Evolutionary conservation across 2,888 invertebrate species (phyloP).

Genomic region (Phyllotreta striolata): DNA sequence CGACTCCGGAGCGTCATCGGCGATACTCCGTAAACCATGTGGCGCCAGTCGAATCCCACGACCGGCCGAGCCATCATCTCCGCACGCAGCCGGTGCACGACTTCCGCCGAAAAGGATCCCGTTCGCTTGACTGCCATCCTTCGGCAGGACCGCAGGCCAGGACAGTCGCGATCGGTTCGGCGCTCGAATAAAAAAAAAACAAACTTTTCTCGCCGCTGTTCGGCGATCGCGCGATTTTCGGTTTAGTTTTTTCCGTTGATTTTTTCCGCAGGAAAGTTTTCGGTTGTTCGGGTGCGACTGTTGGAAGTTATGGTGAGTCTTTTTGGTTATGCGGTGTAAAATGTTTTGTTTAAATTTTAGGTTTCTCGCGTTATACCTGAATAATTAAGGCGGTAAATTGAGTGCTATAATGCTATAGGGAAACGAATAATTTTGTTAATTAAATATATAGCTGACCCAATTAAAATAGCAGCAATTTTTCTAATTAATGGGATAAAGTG

Average conservation of each 20-base stretch:
- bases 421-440: too few relatives aligned
- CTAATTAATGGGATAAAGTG: too few relatives aligned
- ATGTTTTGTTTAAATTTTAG: background rate
- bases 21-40: conserved; percentile 46
- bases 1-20: conserved; percentile 41
- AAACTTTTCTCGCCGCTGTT: too few relatives aligned
- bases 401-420: too few relatives aligned
- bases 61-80: conserved; percentile 42
- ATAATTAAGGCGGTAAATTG: too few relatives aligned
- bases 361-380: too few relatives aligned
- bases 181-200: too few relatives aligned
- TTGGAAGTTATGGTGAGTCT: conserved; percentile 12
- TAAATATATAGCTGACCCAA: too few relatives aligned
- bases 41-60: conserved; percentile 52
- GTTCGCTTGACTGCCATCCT: background rate
- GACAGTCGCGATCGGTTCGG: too few relatives aligned
- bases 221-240: background rate
- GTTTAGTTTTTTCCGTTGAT: conserved; percentile 7
- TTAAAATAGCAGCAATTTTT: too few relatives aligned
- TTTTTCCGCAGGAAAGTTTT: conserved; percentile 9
- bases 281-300: conserved; percentile 5
- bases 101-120: conserved; percentile 2
- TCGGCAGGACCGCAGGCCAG: too few relatives aligned
- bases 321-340: background rate
- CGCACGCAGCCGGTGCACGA: conserved; percentile 3